These are phyloP conservation scores for Heliconius hortense DNA, from an alignment of 2,888 invertebrate species.

Conservation along the genomic window DNA sequence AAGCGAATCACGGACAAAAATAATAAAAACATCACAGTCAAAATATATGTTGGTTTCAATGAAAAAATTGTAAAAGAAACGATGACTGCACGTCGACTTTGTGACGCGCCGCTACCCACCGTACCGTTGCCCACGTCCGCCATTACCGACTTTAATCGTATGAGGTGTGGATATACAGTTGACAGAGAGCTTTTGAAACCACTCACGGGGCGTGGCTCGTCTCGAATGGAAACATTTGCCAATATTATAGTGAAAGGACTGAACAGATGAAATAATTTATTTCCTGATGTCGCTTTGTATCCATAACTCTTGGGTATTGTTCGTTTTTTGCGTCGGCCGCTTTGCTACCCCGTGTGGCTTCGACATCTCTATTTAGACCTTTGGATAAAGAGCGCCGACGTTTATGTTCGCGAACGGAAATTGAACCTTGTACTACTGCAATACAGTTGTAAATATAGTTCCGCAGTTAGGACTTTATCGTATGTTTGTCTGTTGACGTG, in stretches of 20 bases:
- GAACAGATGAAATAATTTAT: constrained; percentile 82
- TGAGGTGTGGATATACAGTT: constrained; percentile 38
- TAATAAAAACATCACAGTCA: constrained; percentile 83
- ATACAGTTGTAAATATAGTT: constrained; percentile 19
- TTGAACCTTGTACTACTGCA: constrained; percentile 29
- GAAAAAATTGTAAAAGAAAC: constrained; percentile 72
- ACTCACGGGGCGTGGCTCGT: constrained; percentile 75
- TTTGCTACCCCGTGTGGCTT: constrained; percentile 71
- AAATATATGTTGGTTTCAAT: constrained; percentile 76
- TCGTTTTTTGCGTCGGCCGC: constrained; percentile 72
- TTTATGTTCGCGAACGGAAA: constrained; percentile 24
- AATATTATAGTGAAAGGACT: constrained; percentile 81
- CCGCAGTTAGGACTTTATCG: constrained; percentile 34
- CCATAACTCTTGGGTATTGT: constrained; percentile 77
- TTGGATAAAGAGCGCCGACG: constrained; percentile 70
- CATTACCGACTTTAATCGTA: constrained; percentile 45
- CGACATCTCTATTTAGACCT: constrained; percentile 77
- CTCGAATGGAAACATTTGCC: constrained; percentile 81
- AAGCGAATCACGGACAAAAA: constrained; percentile 76
- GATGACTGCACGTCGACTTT: constrained; percentile 75
- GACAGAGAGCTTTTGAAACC: constrained; percentile 50
- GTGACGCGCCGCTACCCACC: constrained; percentile 65
- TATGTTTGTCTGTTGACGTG: constrained; percentile 44
- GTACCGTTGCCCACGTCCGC: constrained; percentile 29
- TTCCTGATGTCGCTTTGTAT: constrained; percentile 79